phyloP scores from a whole-genome alignment of 2,888 invertebrate genomes.

The Halictus quadricinctus region DNA sequence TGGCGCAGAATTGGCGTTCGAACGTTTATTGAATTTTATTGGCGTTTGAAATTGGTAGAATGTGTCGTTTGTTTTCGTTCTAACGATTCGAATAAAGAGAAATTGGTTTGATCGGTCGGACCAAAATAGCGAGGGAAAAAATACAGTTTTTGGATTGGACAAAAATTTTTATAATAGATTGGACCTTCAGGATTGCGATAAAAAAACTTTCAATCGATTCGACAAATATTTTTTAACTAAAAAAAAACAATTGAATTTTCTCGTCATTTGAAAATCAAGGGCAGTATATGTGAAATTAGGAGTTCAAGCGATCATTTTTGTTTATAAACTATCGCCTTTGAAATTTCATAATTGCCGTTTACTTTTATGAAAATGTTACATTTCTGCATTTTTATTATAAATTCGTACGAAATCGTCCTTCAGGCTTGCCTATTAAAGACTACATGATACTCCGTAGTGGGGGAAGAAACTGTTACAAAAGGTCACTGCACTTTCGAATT shows the following conservation, averaged over 20 bases:
- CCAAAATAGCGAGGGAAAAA: no score
- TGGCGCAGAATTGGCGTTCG: not conserved
- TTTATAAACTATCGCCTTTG: no score
- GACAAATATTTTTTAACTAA: not conserved
- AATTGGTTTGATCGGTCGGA: no score
- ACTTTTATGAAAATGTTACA: no score
- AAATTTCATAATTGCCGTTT: no score
- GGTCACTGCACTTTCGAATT: not conserved
- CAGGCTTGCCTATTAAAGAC: slow-evolving; percentile 83
- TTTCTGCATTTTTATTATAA: no score
- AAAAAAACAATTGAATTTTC: not conserved
- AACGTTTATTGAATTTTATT: slow-evolving; percentile 7
- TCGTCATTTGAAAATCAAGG: not conserved
- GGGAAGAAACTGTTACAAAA: no score
- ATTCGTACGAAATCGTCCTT: not conserved
- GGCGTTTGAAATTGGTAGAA: not conserved
- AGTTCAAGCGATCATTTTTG: no score
- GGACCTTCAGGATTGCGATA: not conserved
- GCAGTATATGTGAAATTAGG: no score
- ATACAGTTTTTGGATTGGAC: not conserved
- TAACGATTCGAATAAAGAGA: no score
- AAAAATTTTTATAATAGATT: not conserved
- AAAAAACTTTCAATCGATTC: not conserved
- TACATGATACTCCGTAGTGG: slow-evolving; percentile 85
- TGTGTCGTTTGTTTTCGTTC: no score